Base-by-base conservation (phyloP, 2,797 vertebrate genomes). In the Hemibagrus guttatus region DNA sequence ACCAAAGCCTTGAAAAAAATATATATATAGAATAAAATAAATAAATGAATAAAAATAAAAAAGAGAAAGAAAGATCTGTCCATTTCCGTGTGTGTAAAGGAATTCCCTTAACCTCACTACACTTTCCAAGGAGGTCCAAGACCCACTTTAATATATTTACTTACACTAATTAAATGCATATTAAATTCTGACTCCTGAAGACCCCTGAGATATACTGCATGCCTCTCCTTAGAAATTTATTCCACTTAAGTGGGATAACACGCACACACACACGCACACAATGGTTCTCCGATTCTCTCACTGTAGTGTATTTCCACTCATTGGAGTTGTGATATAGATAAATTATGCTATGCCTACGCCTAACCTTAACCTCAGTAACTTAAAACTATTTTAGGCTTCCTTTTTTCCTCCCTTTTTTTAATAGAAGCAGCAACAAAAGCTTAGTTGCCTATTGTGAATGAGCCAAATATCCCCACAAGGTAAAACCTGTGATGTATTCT, bases 91-190 rank as follows among this genome's bases (percentile, higher is more conserved):
- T 49, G 46, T 49, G 46, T 49, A 49, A 49, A 49, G 46, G 46
- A 49, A 66, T 66, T 82, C 79, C 79, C 26, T 46, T 28, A 81
- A 28, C 21, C 58, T 61, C 35, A 42, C 78, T 26, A 39, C 26
- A 61, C 39, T 46, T 64, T 69, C 54, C 28, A 46, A 5, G 23
- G 64, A 46, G 58, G 17, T 31, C 56, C 31, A 31, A 80, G 81
- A 61, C 56, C 58, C 56, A 26, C 58, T 80, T 82, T 80, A 72
- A 74, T 75, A 79, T 49, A n/a, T 80, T 84, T 86, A 84, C 56
- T 63, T 68, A 81, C 52, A 58, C 46, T 84, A 80, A 86, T 88
- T 86, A 64, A 86, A 88, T 39, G 56, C 35, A 35, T 84, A 78
- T 87, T 69, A 76, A 84, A 87, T 78, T 83, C 63, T 86, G 79